Base-by-base conservation (phyloP, 2,888 invertebrate species). In the Troides helena region DNA sequence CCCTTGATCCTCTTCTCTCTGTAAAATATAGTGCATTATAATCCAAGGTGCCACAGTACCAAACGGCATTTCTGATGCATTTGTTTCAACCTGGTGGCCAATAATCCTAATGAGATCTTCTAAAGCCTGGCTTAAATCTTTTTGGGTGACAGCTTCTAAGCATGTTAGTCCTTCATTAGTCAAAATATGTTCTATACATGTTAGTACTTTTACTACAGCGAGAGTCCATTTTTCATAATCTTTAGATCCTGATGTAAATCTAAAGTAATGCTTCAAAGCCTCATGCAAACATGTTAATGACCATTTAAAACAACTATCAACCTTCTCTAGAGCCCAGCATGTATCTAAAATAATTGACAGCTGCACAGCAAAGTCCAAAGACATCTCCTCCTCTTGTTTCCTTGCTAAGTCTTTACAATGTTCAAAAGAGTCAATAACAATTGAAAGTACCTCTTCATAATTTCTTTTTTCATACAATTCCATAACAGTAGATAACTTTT, bases 21-120 rank as follows among this genome's bases (percentile, higher is more conserved):
- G 94, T 65, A 98, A 89, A 74, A 98, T 94, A 77, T 95, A 95
- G 88, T 98, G 96, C 76, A 98, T 90, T 70, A 98, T 89, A 70
- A 97, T 95, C 98, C 98, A 98, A 7, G 97, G 96, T 6, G 94
- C 86, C 18, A 97, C 94, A 18, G 95, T 95, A 71, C 95, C 95
- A 67, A 97, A 93, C 0, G 96, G 95, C 86, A 94, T 92, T 72
- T 95, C 95, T 46, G 93, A 86, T 39, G 93, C 89, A 81, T 92
- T 94, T 53, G 96, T 96, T 76, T 97, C 97, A 72, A 98, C 93
- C 85, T 97, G 97, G 81, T 96, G 95, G 66, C 96, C 95, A 73
- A 97, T 94, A 65, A 97, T 94, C 77, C 95, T 94, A 30, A 96
- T 94, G 59, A 98, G 89, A 81, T 95, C 96, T 81, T 97, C 95